Conservation (phyloP, 2,797 vertebrate species). For the Trachurus trachurus region DNA sequence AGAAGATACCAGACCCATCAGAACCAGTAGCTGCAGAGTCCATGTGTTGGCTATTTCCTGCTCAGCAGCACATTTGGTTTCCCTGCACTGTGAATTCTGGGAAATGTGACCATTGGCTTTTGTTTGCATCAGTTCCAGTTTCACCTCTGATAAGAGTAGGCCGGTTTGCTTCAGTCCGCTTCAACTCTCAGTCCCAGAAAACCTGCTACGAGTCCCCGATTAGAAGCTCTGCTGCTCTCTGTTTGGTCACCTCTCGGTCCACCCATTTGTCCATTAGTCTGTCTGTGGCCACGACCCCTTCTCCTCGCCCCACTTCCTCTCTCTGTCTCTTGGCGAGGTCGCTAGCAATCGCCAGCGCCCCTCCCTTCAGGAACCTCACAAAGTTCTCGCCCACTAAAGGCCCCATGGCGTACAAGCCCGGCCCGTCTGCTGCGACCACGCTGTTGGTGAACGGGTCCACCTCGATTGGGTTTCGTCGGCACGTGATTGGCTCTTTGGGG, state of each 20-base stretch:
- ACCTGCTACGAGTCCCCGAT: constrained; percentile 39
- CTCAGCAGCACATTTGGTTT: background rate
- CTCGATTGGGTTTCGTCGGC: constrained; percentile 86
- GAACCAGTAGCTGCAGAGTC: background rate
- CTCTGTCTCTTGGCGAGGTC: constrained; percentile 70
- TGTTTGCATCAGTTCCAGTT: constrained; percentile 10
- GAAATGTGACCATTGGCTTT: background rate
- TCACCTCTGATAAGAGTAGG: background rate
- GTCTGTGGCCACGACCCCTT: background rate
- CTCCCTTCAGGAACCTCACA: constrained; percentile 89
- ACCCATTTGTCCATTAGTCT: constrained; percentile 28
- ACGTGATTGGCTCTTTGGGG: constrained; percentile 77
- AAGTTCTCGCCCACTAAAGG: constrained; percentile 90
- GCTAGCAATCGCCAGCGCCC: constrained; percentile 84
- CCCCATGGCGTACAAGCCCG: constrained; percentile 87
- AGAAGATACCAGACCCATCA: background rate
- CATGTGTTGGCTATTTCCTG: background rate
- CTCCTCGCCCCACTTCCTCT: background rate
- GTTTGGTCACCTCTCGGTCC: constrained; percentile 29
- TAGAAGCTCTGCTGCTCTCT: constrained; percentile 8
- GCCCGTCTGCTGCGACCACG: constrained; percentile 70
- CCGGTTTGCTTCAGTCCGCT: background rate
- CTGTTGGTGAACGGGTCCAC: constrained; percentile 84
- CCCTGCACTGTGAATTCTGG: background rate
- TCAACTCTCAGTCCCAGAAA: background rate